Base-by-base conservation (phyloP, 2,113 vertebrate genomes). In the Pholis gunnellus region DNA sequence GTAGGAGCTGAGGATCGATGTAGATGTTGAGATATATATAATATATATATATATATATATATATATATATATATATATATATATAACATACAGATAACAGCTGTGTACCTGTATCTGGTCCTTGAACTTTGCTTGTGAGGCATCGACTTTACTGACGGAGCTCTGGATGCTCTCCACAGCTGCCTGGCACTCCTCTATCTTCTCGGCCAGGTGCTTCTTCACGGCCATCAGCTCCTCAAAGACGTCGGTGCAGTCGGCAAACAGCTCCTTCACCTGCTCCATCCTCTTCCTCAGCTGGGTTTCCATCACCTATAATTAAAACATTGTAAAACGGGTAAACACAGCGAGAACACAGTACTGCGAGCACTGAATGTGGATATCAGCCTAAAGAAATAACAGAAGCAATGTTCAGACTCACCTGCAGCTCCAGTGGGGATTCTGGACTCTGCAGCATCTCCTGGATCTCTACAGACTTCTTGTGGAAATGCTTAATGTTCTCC, bases 361-460 rank as follows among this genome's bases (percentile, higher is more conserved):
- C 29, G 27, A 46, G 65, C 27, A 9, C 1, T 22, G 5, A 10
- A 14, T 8, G 25, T 73, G 50, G 34, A 46, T 13, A 6, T 57
- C 1, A 22, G 13, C 20, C 15, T 6, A 2, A 18, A 27, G 34
- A 17, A 10, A 46, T 25, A 13, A 69, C 0, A 34, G 18, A 4
- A 34, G 66, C 31, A 9, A 8, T 27, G 9, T 20, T 61, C 50
- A 1, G 1, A 22, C 76, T 75, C 88, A 99, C 98, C 96, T 99
- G 98, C 0, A 99, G 93, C 84, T 99, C 98, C 77, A 98, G 88
- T 0, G 97, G 97, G 63, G 96, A 85, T 77, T 99, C 98, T 85
- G 91, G 95, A 90, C 94, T 95, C 76, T 97, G 96, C 79, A 99
- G 95, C 83, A 99, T 95, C 83, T 95, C 87, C 75, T 99, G 96